Conservation (phyloP, 2,888 invertebrate genomes). For the Choristoneura rosaceana region DNA sequence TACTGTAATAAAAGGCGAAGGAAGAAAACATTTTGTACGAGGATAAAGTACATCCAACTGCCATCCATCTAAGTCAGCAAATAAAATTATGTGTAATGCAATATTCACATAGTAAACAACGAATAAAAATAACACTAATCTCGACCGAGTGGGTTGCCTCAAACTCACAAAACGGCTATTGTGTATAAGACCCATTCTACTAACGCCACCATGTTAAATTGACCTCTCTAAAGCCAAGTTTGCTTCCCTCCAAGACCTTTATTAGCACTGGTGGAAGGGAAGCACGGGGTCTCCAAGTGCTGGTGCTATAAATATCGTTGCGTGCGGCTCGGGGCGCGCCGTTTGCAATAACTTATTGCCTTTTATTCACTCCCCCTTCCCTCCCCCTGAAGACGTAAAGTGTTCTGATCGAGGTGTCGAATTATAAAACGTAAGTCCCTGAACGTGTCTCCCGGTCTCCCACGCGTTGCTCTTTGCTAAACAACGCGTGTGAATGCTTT, state of each 20-base stretch:
- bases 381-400: slow-evolving; percentile 34
- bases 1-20: not conserved
- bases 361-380: slow-evolving; percentile 53
- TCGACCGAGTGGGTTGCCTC: slow-evolving; percentile 22
- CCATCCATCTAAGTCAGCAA: slow-evolving; percentile 21
- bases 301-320: slow-evolving; percentile 34
- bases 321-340: slow-evolving; percentile 48
- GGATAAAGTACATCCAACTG: not conserved
- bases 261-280: not conserved
- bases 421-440: slow-evolving; percentile 16
- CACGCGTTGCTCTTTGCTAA: not conserved
- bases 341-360: slow-evolving; percentile 66
- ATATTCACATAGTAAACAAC: slow-evolving; percentile 28
- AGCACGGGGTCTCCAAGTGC: not conserved
- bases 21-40: not conserved
- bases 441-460: not conserved
- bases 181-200: slow-evolving; percentile 23
- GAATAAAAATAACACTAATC: slow-evolving; percentile 37
- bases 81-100: slow-evolving; percentile 25
- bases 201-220: not conserved
- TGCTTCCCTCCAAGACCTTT: not conserved
- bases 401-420: slow-evolving; percentile 34
- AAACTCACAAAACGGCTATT: slow-evolving; percentile 27
- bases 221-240: not conserved
- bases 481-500: not conserved